Conservation (phyloP, 2,888 invertebrate species). For the Ethmia dodecea region DNA sequence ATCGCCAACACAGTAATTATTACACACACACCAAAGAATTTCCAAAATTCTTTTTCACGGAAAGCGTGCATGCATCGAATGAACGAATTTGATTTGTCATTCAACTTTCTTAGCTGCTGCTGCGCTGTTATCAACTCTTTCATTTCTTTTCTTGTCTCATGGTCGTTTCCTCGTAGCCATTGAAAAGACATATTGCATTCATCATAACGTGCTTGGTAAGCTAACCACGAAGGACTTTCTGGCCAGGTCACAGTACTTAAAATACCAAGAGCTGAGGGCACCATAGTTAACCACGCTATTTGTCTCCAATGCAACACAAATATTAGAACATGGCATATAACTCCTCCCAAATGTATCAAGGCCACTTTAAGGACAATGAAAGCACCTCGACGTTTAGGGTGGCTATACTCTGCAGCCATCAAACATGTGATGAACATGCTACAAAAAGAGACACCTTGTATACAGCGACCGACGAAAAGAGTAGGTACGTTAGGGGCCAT, state of each 20-base stretch:
- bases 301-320: slow-evolving; percentile 18
- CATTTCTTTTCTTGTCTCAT: slow-evolving; percentile 17
- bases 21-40: neutral
- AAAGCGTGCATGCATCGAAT: neutral
- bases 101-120: slow-evolving; percentile 7
- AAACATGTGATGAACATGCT: slow-evolving; percentile 17
- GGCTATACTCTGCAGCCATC: slow-evolving; percentile 20
- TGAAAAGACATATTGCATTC: slow-evolving; percentile 17
- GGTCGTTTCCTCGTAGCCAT: slow-evolving; percentile 18
- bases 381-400: slow-evolving; percentile 21
- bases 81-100: neutral
- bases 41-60: neutral
- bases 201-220: slow-evolving; percentile 20
- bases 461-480: slow-evolving; percentile 17
- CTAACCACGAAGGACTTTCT: slow-evolving; percentile 22
- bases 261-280: slow-evolving; percentile 17
- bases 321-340: slow-evolving; percentile 18
- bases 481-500: slow-evolving; percentile 15
- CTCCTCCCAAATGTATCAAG: neutral
- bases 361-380: slow-evolving; percentile 8
- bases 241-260: slow-evolving; percentile 18
- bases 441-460: slow-evolving; percentile 21
- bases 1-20: neutral
- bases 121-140: slow-evolving; percentile 19
- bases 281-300: slow-evolving; percentile 15